Evolutionary conservation across 2,113 vertebrate species (phyloP).

Genomic region (Callopanchax toddi): DNA sequence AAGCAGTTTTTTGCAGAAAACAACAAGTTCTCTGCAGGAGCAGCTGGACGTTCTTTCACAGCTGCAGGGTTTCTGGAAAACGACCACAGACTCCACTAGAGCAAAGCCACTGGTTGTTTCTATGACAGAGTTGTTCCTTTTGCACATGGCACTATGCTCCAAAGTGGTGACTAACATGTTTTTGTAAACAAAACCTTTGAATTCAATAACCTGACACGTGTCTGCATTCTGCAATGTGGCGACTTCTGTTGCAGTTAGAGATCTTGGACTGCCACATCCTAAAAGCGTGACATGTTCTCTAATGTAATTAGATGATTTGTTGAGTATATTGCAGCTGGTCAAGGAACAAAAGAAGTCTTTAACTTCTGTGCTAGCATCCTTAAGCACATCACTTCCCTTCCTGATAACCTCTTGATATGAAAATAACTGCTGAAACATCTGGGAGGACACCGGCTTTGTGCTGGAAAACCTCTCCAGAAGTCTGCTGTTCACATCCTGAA

Average conservation of each 20-base stretch:
- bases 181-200: background rate
- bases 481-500: background rate
- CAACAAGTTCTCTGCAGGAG: background rate
- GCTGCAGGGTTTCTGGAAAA: background rate
- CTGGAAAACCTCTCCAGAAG: conserved; percentile 12
- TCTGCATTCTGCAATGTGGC: conserved; percentile 3
- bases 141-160: fast-evolving
- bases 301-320: background rate
- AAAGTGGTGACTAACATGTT: background rate
- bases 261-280: conserved; percentile 12
- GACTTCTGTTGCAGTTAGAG: background rate
- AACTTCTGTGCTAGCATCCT: background rate
- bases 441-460: background rate
- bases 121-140: background rate
- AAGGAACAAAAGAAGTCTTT: conserved; percentile 7
- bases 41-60: background rate
- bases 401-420: conserved; percentile 3
- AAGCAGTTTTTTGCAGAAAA: conserved; percentile 18
- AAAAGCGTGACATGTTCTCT: background rate
- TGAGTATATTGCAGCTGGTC: background rate
- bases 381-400: background rate
- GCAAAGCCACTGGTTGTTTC: background rate
- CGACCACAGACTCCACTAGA: background rate
- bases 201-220: background rate
- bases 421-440: background rate